Base-by-base conservation (phyloP, 2,113 vertebrate species). In the Microtus richardsoni region DNA sequence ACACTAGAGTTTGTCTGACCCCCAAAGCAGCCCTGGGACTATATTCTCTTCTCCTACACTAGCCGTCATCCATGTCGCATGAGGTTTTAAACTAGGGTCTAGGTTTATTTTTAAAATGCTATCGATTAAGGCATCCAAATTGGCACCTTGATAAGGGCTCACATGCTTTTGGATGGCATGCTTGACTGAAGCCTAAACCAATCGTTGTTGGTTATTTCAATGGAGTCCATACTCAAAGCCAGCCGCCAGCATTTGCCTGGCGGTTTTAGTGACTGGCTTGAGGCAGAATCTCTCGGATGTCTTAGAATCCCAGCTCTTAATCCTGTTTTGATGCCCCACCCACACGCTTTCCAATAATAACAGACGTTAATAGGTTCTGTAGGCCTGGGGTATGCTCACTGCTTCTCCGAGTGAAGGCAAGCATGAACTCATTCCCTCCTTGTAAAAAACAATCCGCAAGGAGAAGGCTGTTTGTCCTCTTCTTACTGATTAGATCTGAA, bases 71-170 rank as follows among this genome's bases (percentile, higher is more conserved):
- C 60, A 83, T 84, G 62, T 41, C 88, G 41, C 39, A 24, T 0
- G 44, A 88, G 80, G 16, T 10, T 85, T 96, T 84, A 70, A 86
- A 68, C 6, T 79, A 64, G 58, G 28, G 86, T 90, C 78, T 74
- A 87, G 7, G 11, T 39, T 30, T 13, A 70, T 91, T 89, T 93
- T 89, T 28, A 66, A 91, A 30, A 80, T 75, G 36, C n/a, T 87
- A 30, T 93, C 83, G 62, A 78, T 66, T 30, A 54, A 77, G 14
- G 60, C 3, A 77, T 52, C 47, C 60, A 96, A 83, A 84, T 47
- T 88, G 95, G 41, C 73, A 74, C 88, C 85, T 68, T 21, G 92
- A 80, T 89, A 93, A 93, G 79, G 94, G 96, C 28, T 62, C 88
- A 68, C 52, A 64, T 54, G 85, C 13, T 95, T 94, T 95, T 93